Conservation (phyloP, 2,113 vertebrate species). For the Hippoglossus stenolepis region DNA sequence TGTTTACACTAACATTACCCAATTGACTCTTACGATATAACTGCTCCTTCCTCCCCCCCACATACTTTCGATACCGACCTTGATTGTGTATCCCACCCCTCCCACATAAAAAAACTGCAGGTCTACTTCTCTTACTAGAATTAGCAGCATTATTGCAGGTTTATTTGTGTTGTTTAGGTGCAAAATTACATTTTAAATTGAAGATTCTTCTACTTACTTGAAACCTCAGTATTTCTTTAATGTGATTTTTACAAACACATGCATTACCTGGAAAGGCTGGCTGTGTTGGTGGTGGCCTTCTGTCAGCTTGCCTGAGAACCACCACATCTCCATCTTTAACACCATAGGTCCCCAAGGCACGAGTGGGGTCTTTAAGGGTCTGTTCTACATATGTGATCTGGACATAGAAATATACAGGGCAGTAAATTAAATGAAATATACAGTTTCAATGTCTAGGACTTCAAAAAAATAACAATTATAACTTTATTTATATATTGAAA, state of each 20-base stretch:
- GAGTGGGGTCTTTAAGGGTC: slow-evolving; percentile 91
- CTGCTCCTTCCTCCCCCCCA: background rate
- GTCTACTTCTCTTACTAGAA: background rate
- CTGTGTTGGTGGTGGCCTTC: slow-evolving; percentile 82
- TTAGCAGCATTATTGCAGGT: no score
- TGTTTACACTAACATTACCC: background rate
- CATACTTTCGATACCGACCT: background rate
- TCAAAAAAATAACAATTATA: background rate
- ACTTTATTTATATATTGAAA: no score
- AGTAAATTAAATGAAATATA: background rate
- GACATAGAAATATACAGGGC: slow-evolving; percentile 13
- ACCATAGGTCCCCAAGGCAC: slow-evolving; percentile 94
- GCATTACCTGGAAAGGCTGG: slow-evolving; percentile 66
- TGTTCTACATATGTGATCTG: slow-evolving; percentile 93
- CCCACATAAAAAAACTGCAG: background rate
- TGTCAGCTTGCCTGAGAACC: slow-evolving; percentile 90
- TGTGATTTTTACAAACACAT: background rate
- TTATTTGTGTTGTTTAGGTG: background rate
- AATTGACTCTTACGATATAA: background rate
- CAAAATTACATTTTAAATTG: background rate
- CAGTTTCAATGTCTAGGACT: background rate
- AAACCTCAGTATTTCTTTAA: background rate
- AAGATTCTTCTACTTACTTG: background rate
- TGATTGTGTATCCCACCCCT: background rate
- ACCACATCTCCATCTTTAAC: slow-evolving; percentile 97